These are phyloP conservation scores for Loripinus fragilis DNA, from an alignment of 2,888 invertebrate species.

Conservation along the genomic window DNA sequence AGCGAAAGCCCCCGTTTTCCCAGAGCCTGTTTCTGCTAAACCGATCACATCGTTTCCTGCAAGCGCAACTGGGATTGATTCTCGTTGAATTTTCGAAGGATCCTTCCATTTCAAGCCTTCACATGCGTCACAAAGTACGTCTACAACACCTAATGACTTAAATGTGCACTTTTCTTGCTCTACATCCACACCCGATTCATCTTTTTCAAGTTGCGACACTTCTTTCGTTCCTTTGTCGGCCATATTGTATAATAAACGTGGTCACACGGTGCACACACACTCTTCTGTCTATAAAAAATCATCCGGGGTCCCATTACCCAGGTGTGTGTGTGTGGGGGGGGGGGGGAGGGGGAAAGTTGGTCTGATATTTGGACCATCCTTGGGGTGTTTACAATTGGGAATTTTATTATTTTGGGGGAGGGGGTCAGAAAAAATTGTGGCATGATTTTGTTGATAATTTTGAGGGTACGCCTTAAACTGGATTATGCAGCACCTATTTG, in stretches of 20 bases:
- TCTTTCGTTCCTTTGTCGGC: slow-evolving; percentile 29
- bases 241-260: slow-evolving; percentile 43
- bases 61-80: slow-evolving; percentile 95
- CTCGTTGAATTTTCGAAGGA: slow-evolving; percentile 97
- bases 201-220: background rate
- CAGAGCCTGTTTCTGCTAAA: slow-evolving; percentile 94
- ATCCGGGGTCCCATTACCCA: too few species aligned
- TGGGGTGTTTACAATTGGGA: too few species aligned
- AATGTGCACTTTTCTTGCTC: slow-evolving; percentile 43
- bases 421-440: too few species aligned
- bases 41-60: slow-evolving; percentile 92
- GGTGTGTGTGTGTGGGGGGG: too few species aligned
- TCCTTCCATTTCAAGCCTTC: slow-evolving; percentile 95
- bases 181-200: slow-evolving; percentile 3
- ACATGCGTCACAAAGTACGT: slow-evolving; percentile 95
- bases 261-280: background rate
- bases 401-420: too few species aligned
- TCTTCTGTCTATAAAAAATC: too few species aligned
- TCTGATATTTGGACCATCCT: too few species aligned
- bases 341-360: too few species aligned
- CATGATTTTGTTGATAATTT: too few species aligned
- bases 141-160: slow-evolving; percentile 89
- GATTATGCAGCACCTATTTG: too few species aligned
- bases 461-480: too few species aligned
- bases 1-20: slow-evolving; percentile 99